These are phyloP conservation scores for Coelinius sp. DNA, from an alignment of 2,888 invertebrate species.

Conservation along the genomic window DNA sequence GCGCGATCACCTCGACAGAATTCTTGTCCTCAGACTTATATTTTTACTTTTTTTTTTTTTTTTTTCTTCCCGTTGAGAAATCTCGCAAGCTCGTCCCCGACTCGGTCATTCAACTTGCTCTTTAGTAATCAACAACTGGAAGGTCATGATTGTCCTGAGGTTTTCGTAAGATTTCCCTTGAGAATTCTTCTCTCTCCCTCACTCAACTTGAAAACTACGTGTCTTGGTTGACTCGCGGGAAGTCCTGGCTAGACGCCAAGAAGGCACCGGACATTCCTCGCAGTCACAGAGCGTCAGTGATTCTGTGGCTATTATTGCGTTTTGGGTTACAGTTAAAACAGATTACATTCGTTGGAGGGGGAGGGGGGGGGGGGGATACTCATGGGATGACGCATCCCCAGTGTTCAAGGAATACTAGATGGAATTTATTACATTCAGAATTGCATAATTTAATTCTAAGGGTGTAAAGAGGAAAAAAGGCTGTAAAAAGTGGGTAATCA, in stretches of 20 bases:
- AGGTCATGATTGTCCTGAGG: neutral
- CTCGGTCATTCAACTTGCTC: neutral
- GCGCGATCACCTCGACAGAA: neutral
- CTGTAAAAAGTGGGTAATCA: neutral
- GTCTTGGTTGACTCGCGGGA: slow-evolving; percentile 28
- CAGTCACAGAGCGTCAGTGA: slow-evolving; percentile 45
- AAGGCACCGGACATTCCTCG: slow-evolving; percentile 43
- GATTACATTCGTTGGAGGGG: too few species aligned
- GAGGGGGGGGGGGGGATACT: too few species aligned
- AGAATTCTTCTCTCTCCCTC: neutral
- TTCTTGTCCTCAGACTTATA: neutral
- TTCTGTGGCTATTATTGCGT: slow-evolving; percentile 44
- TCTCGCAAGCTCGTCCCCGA: neutral
- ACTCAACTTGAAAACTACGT: neutral
- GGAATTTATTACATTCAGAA: neutral
- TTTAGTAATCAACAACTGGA: slow-evolving; percentile 7
- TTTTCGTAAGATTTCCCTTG: neutral
- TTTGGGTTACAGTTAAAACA: slow-evolving; percentile 21
- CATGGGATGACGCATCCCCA: neutral
- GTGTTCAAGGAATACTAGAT: neutral
- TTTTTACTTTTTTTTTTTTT: neutral
- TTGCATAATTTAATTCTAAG: neutral
- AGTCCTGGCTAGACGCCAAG: slow-evolving; percentile 46
- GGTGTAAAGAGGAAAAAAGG: neutral
- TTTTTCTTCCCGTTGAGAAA: neutral